Percentiles rank a stretch among this genome's conserved stretches.
These are phyloP conservation scores for Atethmia centrago DNA, from an alignment of 2,888 invertebrate species.

Conservation along the genomic window DNA sequence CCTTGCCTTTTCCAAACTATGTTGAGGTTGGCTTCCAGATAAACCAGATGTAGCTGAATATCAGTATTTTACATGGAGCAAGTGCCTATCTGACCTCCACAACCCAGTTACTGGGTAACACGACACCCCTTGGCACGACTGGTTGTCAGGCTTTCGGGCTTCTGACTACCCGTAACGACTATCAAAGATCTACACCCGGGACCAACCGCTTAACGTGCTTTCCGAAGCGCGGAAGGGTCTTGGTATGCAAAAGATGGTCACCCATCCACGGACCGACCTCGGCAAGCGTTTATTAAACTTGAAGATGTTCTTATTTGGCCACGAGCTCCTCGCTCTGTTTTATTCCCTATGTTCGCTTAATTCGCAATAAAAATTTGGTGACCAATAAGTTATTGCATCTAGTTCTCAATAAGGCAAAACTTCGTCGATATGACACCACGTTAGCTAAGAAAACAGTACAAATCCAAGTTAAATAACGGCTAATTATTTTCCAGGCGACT, in stretches of 20 bases:
- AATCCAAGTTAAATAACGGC: not conserved
- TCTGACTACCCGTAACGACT: not conserved
- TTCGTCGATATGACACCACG: not conserved
- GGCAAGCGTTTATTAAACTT: not conserved
- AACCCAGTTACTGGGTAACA: not conserved
- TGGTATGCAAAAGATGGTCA: not conserved
- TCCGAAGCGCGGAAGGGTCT: not conserved
- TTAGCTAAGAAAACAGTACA: not conserved
- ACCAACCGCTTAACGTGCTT: not conserved
- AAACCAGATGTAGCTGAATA: not conserved
- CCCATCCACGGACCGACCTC: not conserved
- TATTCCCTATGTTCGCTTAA: not conserved
- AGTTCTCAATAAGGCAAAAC: too few species aligned
- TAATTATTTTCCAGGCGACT: too few species aligned
- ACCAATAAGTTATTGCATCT: not conserved
- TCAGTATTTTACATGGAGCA: not conserved
- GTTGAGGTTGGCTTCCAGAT: not conserved
- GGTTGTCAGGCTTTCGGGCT: not conserved
- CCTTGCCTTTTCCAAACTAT: not conserved
- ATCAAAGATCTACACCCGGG: not conserved
- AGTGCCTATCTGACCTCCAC: not conserved
- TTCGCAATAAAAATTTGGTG: not conserved
- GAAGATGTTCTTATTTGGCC: not conserved
- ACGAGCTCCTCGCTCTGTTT: not conserved
- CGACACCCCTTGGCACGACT: not conserved